Base-by-base conservation (phyloP, 2,113 vertebrate species). In the Myotis lucifugus region DNA sequence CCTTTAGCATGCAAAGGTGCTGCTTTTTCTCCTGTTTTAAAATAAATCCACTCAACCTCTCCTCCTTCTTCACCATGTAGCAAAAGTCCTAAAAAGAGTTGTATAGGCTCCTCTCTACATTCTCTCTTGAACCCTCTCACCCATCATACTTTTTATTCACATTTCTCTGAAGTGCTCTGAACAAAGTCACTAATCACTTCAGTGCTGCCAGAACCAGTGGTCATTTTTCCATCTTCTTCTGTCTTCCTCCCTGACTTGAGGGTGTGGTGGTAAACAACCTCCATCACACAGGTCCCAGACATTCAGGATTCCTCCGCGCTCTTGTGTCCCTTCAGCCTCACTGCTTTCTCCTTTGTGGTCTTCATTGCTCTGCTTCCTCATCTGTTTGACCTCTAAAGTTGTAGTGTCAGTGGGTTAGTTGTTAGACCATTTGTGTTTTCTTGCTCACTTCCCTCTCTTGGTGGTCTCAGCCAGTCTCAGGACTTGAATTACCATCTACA, bases 381-480 rank as follows among this genome's bases (percentile, higher is more conserved):
- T 73, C 72, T 82, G 13, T 74, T 42, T 92, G 50, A 78, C 52
- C 52, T 93, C 59, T 66, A 23, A 67, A 50, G 4, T 48, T 11
- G 17, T 34, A 64, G 40, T 78, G 34, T 64, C 50, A 37, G 25
- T 88, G 61, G 56, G 14, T 50, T 32, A 14, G 46, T 67, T 59
- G 12, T 34, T 81, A 34, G 19, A 46, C 18, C 23, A 48, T 77
- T 90, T 93, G 50, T 82, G 19, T 91, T 85, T 96, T 94, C 78
- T 77, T 81, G 37, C 48, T 93, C 56, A 13, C 18, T 56, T 79
- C 10, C n/a, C 61, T 93, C 23, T 21, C 52, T 46, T 81, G 88
- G 93, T 95, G 85, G 91, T 93, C 88, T 70, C 42, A 37, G 37
- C 87, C 21, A 0, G 40, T 61, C 11, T 93, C 7, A 10, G 42